Base-by-base conservation (phyloP, 2,888 invertebrate species). In the Mesochorus sp. region DNA sequence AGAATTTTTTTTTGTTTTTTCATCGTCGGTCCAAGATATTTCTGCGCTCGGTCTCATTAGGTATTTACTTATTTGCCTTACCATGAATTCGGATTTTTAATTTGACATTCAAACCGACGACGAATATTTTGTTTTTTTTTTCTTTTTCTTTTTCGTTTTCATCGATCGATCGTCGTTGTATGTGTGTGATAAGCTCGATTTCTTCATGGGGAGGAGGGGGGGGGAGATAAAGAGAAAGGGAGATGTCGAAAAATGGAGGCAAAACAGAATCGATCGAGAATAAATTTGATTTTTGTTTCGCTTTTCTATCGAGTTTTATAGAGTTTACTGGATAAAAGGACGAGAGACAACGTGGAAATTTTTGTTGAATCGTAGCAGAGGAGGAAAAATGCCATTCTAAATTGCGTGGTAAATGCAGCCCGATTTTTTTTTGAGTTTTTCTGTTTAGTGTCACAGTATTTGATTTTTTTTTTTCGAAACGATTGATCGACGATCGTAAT, bases 21-120 rank as follows among this genome's bases (percentile, higher is more conserved):
- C 79, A 76, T 82, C 73, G 79, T 59, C 84, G 67, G 72, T 82
- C 73, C 71, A 76, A 77, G 80, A 80, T 64, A 73, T 81, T 81
- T 42, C 31, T 51, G 59, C 47, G 34, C 37, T 28, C 44, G 14
- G 26, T 24, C 28, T 70, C 37, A 19, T 10, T 61, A 19, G 55
- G 34, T n/a, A 44, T 75, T 61, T 34, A 21, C 26, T 73, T 59
- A 51, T 28, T 51, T 61, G 44, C 42, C n/a, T 67, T 55, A 3
- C 24, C 4, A 14, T 42, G 12, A 14, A 51, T 28, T 19, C 14
- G 10, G 14, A 14, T 42, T 42, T 42, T 42, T 2, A 14, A 42
- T 0, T n/a, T 14, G n/a, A n/a, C n/a, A n/a, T n/a, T n/a, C n/a
- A n/a, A n/a, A n/a, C n/a, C n/a, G n/a, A n/a, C n/a, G n/a, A n/a